Evolutionary conservation across 2,888 invertebrate genomes (phyloP), one percentile per base, ranked within the genome.

Genomic region (Drosophila acutilabella): DNA sequence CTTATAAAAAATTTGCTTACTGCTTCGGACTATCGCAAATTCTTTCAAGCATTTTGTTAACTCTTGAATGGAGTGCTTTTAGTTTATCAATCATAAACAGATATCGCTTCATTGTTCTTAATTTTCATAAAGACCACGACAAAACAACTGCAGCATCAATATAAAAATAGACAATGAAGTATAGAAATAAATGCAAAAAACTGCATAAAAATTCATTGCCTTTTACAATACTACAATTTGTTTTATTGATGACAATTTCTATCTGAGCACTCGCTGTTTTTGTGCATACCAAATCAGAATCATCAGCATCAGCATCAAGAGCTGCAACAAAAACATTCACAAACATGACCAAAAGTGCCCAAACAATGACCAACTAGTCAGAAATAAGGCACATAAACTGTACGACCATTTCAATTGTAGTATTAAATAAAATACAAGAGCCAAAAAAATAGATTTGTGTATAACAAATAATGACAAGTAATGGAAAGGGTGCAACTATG

Each of bases 191-290:
- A 38, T 11, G 33, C 0, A 26, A 16, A 42, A 44, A 16, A 52
- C 30, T 36, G 68, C 16, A 48, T 57, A 48, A 64, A 38, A 64
- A 54, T 58, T 13, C 53, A 61, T 36, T 42, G 50, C 40, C 56
- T 52, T 74, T 71, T 81, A 52, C 71, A 71, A 59, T 56, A 64
- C 64, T 72, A 64, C 73, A 71, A 86, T 82, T 83, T 76, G 69
- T 83, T 73, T 83, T 83, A 86, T 81, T 88, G 83, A 88, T 88
- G 77, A 85, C 73, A 73, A 75, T 82, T 65, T 72, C 60, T 64
- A 64, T 80, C 60, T 57, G 68, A 62, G 58, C 52, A 68, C 52
- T 71, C 58, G 58, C 58, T 65, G 69, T 82, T 88, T 82, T 82
- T 82, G 80, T 88, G 81, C 83, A 88, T 86, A 68, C 45, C 18